phyloP scores from a whole-genome alignment of 2,113 vertebrate genomes.

The Fukomys damarensis region DNA sequence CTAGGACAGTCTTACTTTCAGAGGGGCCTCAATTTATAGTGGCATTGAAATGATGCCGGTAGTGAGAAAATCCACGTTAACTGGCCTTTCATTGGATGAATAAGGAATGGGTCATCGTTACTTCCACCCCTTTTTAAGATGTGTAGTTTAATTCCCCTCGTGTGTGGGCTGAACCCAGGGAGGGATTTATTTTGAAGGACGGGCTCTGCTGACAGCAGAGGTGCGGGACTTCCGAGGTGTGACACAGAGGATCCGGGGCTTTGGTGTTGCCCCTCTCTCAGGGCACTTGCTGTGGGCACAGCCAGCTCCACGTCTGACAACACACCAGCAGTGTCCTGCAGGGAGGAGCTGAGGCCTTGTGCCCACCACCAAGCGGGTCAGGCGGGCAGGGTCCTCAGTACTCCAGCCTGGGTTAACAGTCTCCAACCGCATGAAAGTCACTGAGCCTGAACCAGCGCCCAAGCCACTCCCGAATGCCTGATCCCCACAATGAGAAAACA shows the following conservation, averaged over 20 bases:
- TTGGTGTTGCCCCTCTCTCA: background rate
- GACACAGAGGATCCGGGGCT: background rate
- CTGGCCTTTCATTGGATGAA: background rate
- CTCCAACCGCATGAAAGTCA: background rate
- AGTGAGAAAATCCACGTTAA: background rate
- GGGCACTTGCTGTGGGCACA: background rate
- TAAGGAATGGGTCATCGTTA: background rate
- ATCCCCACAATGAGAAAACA: background rate
- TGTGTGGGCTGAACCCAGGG: background rate
- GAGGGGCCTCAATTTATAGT: background rate
- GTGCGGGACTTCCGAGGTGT: background rate
- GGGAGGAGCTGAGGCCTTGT: background rate
- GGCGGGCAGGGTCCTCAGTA: background rate
- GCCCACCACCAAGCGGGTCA: background rate
- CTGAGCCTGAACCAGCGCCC: background rate
- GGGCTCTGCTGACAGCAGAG: background rate
- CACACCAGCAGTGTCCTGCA: background rate
- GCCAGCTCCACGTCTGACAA: background rate
- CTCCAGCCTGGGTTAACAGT: background rate
- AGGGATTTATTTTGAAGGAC: slow-evolving; percentile 7
- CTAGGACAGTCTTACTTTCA: slow-evolving; percentile 33
- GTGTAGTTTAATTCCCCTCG: background rate
- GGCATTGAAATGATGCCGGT: background rate
- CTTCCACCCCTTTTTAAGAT: background rate
- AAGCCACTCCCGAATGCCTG: background rate